Conservation (phyloP, 2,888 invertebrate genomes). For the Dermolepida albohirtum region DNA sequence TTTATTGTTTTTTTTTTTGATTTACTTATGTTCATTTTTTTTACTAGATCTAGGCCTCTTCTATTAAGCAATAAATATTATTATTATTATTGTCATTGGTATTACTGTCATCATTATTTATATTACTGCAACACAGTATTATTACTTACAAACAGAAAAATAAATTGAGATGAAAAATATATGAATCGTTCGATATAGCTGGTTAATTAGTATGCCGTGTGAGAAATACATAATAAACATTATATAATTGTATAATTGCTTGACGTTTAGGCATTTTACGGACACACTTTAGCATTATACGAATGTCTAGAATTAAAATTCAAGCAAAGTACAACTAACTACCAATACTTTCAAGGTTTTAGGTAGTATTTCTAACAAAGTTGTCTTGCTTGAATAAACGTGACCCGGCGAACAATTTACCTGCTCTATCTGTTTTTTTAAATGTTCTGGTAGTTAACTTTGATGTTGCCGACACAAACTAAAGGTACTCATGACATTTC, state of each 20-base stretch:
- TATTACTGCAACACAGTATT: no score
- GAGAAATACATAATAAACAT: slow-evolving; percentile 10
- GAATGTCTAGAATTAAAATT: slow-evolving; percentile 25
- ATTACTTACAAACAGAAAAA: neutral
- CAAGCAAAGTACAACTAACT: slow-evolving; percentile 19
- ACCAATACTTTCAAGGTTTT: slow-evolving; percentile 22
- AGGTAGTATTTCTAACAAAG: slow-evolving; percentile 18
- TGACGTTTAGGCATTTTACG: slow-evolving; percentile 13
- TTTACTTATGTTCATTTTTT: no score
- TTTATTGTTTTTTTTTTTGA: no score
- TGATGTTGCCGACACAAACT: slow-evolving; percentile 22
- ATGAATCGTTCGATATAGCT: slow-evolving; percentile 8
- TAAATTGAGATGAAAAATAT: neutral
- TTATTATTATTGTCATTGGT: no score
- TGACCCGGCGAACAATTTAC: slow-evolving; percentile 28
- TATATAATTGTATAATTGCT: slow-evolving; percentile 26
- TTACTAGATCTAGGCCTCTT: no score
- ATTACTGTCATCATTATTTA: no score
- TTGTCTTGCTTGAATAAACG: slow-evolving; percentile 29
- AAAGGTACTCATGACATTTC: neutral
- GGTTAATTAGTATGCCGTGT: slow-evolving; percentile 25
- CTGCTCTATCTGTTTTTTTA: slow-evolving; percentile 5
- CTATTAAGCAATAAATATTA: no score
- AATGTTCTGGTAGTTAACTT: slow-evolving; percentile 15
- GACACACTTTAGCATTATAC: slow-evolving; percentile 12